Evolutionary conservation across 2,888 invertebrate species (phyloP).

Genomic region (Melanophora roralis): DNA sequence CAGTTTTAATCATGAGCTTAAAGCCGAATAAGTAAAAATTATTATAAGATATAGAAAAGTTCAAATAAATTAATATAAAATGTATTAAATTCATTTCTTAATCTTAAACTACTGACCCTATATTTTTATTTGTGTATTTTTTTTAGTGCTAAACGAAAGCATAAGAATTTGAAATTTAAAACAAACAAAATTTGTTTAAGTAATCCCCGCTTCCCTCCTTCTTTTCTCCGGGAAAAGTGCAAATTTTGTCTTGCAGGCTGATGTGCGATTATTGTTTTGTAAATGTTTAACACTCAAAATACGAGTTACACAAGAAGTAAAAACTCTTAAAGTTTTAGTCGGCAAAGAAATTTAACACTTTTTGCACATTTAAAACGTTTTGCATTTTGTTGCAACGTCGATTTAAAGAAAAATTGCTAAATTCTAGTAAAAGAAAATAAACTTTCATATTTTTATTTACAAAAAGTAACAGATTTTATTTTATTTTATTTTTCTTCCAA

Average conservation of each 20-base stretch:
- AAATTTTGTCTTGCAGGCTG: slow-evolving; percentile 51
- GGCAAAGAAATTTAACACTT: slow-evolving; percentile 21
- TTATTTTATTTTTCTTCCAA: background rate
- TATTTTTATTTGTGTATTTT: slow-evolving; percentile 22
- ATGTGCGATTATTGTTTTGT: slow-evolving; percentile 58
- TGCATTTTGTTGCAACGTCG: background rate
- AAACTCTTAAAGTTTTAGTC: slow-evolving; percentile 42
- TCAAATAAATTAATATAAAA: no score
- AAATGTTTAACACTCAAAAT: slow-evolving; percentile 49
- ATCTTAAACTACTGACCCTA: background rate
- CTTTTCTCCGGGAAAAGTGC: slow-evolving; percentile 9
- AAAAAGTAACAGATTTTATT: slow-evolving; percentile 21
- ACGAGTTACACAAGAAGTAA: background rate
- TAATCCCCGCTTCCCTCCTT: background rate
- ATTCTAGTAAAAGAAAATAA: slow-evolving; percentile 29
- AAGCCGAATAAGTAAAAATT: no score
- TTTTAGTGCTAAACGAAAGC: slow-evolving; percentile 22
- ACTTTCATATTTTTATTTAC: slow-evolving; percentile 44
- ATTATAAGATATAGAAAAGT: no score
- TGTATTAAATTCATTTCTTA: no score
- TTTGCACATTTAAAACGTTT: slow-evolving; percentile 8
- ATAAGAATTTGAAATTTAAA: slow-evolving; percentile 31
- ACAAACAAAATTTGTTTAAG: background rate
- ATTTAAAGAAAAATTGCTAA: slow-evolving; percentile 42
- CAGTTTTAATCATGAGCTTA: no score